Base-by-base conservation (phyloP, 2,888 invertebrate genomes). In the Melinaea menophilus region DNA sequence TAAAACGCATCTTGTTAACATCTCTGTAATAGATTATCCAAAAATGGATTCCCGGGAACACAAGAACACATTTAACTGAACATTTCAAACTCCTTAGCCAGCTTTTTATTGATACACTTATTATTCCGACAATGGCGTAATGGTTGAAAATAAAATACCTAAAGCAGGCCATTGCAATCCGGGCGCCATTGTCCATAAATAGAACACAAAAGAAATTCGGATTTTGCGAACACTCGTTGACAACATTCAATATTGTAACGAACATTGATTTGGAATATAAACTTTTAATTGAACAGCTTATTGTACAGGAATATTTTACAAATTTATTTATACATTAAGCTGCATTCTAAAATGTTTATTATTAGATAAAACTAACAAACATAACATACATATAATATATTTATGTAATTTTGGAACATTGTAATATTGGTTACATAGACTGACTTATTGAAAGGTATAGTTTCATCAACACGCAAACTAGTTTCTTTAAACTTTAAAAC, bases 161-260 rank as follows among this genome's bases (percentile, higher is more conserved):
- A 79, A 81, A 82, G 75, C 77, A 79, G 77, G 74, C 73, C 79
- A 65, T 69, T 81, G 83, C 88, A 87, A 86, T 88, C 81, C 82
- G 79, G 77, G 81, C 73, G 77, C 86, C 78, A 88, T 88, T 88
- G 88, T 88, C 83, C 85, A 78, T 85, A 81, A 85, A 83, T 79
- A 79, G 78, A 77, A 72, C 74, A 84, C 81, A 84, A 86, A 82
- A 84, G 84, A 80, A 82, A 77, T 77, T 74, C 79, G 79, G 78
- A 79, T 79, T 79, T 76, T 80, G 77, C 77, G 74, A 77, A 61
- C 51, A 31, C 51, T 51, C 31, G 51, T 51, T 51, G 51, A 7
- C 51, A 51, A 51, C 51, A 51, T 51, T 51, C 51, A 51, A 51
- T 51, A 51, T 63, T 65, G 62, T 65, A 63, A 61, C 61, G 55